These are phyloP conservation scores for Prionailurus viverrinus DNA, from an alignment of 2,113 vertebrate species.

Conservation along the genomic window DNA sequence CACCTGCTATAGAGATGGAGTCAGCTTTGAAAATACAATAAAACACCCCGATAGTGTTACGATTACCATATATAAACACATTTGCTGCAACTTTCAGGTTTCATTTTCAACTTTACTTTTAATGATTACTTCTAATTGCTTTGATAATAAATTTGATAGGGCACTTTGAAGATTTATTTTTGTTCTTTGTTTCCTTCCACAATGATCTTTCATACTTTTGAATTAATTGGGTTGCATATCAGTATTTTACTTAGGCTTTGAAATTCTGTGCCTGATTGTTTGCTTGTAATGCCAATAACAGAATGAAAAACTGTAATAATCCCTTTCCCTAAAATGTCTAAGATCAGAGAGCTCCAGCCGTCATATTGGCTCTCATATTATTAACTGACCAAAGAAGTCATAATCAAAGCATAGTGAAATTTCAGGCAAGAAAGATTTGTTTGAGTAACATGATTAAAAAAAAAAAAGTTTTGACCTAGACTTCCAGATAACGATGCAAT, in stretches of 20 bases:
- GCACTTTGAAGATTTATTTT: background rate
- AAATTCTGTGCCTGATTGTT: background rate
- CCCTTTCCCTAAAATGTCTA: background rate
- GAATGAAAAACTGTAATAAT: background rate
- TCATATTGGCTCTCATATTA: background rate
- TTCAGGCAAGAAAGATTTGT: background rate
- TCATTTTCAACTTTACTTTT: background rate
- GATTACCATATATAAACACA: background rate
- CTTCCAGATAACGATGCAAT: background rate
- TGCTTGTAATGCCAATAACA: background rate
- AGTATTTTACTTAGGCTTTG: background rate
- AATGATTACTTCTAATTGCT: background rate
- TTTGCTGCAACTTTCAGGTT: background rate
- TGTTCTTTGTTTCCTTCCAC: background rate
- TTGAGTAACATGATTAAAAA: conserved; percentile 12
- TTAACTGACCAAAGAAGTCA: background rate
- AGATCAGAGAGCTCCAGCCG: background rate
- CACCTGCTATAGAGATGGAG: background rate
- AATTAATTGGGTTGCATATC: background rate
- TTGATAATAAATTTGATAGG: conserved; percentile 41
- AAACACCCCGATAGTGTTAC: background rate
- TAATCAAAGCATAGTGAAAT: background rate
- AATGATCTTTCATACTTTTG: background rate
- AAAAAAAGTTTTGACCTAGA: background rate
- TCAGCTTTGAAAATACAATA: background rate